Base-by-base conservation (phyloP, 2,797 vertebrate genomes). In the Acridotheres tristis region DNA sequence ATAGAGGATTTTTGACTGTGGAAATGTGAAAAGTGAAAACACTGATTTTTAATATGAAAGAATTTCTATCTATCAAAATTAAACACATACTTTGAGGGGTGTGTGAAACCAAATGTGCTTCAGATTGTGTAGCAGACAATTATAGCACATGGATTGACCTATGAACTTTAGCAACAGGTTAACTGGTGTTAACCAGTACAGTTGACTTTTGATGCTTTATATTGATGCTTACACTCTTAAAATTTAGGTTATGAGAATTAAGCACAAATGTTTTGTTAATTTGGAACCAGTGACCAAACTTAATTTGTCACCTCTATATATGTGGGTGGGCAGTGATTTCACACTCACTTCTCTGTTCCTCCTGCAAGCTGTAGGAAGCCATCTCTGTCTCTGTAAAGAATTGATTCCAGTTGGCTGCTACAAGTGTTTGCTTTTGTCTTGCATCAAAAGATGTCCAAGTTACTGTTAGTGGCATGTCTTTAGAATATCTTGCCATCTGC, bases 391-490 rank as follows among this genome's bases (percentile, higher is more conserved):
- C 36, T 53, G 53, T 27, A 59, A 68, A 93, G 81, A 80, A 91
- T 69, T 86, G 11, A 82, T 75, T 95, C 85, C 71, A 89, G 58
- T 90, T 90, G 92, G 71, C 90, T 94, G 79, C 87, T 81, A 51
- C 57, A 68, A 90, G 58, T 72, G 54, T 73, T 94, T 88, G 53
- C 81, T 90, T 93, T 94, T 61, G 86, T 73, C 86, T 93, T 79
- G 6, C 42, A 80, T 88, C 81, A 75, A 54, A 77, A 71, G 43
- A 66, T 59, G 47, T 89, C 69, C 62, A 79, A 88, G 71, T 85
- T 59, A 34, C 85, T 78, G 38, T 69, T 95, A 83, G 88, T 53
- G 51, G 74, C 72, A 79, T 86, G 40, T 85, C 91, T 93, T 89
- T 66, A 86, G 71, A 91, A 71, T 91, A 72, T 90, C 67, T 93